Conservation (phyloP, 2,888 invertebrate species). For the Parascotia fuliginaria region DNA sequence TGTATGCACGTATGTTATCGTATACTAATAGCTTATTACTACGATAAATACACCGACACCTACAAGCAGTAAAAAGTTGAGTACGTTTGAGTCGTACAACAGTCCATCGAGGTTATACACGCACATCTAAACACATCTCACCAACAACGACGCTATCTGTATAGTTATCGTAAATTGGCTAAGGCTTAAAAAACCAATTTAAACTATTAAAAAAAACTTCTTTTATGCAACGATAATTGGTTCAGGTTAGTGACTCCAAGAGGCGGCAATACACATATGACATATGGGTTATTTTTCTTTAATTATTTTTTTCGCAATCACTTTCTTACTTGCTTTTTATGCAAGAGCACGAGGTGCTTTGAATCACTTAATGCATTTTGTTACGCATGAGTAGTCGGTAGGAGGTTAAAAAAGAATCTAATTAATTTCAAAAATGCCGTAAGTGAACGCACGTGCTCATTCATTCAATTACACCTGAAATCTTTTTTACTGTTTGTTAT, state of each 20-base stretch:
- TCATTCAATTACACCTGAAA: slow-evolving; percentile 19
- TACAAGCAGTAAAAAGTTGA: neutral
- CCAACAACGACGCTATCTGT: slow-evolving; percentile 57
- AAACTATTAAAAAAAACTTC: slow-evolving; percentile 61
- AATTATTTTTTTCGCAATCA: slow-evolving; percentile 61
- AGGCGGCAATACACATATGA: slow-evolving; percentile 62
- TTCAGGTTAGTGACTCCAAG: slow-evolving; percentile 72
- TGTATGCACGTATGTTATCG: no score
- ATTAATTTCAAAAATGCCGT: slow-evolving; percentile 44
- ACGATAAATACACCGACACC: neutral
- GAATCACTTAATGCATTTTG: slow-evolving; percentile 57
- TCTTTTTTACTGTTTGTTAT: slow-evolving; percentile 16
- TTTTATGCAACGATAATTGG: slow-evolving; percentile 79
- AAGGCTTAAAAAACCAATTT: slow-evolving; percentile 69
- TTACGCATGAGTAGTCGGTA: slow-evolving; percentile 58
- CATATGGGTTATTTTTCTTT: slow-evolving; percentile 48
- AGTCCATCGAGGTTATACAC: neutral
- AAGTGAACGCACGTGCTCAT: slow-evolving; percentile 31
- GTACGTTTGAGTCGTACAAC: no score
- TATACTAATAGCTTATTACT: neutral
- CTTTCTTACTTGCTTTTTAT: slow-evolving; percentile 65
- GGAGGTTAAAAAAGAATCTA: slow-evolving; percentile 43
- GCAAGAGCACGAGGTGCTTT: slow-evolving; percentile 44
- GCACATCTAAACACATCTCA: slow-evolving; percentile 19
- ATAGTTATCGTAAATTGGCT: slow-evolving; percentile 66